Conservation (phyloP, 1,140 invertebrate genomes). For the Hydropsyche tenuis region DNA sequence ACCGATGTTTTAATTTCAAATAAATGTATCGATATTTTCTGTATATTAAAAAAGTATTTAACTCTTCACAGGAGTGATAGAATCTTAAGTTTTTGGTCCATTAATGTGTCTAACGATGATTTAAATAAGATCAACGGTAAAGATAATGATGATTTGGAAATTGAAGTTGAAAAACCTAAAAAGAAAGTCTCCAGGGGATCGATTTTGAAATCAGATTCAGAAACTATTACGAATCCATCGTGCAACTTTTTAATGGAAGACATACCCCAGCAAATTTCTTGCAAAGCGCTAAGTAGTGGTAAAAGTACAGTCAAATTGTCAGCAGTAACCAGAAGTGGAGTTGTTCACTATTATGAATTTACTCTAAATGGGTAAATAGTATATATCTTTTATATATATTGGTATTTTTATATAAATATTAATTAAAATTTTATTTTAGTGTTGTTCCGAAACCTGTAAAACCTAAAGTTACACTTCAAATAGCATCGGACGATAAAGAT, state of each 20-base stretch:
- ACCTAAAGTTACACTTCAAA: slow-evolving; percentile 73
- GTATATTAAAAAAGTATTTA: slow-evolving; percentile 3
- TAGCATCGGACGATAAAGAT: slow-evolving; percentile 64
- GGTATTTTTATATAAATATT: background rate
- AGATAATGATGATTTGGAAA: slow-evolving; percentile 27
- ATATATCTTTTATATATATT: slow-evolving; percentile 14
- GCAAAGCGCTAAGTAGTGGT: slow-evolving; percentile 58
- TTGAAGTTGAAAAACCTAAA: slow-evolving; percentile 50
- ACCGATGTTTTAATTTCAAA: background rate
- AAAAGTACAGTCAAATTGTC: slow-evolving; percentile 62
- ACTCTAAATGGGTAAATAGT: slow-evolving; percentile 75
- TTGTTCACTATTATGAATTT: slow-evolving; percentile 78
- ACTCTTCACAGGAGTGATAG: slow-evolving; percentile 57
- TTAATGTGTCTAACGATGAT: slow-evolving; percentile 54
- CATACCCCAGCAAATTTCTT: slow-evolving; percentile 65
- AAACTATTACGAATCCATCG: slow-evolving; percentile 53
- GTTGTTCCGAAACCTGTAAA: slow-evolving; percentile 73
- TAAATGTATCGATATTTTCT: slow-evolving; percentile 3
- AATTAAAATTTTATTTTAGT: slow-evolving; percentile 53
- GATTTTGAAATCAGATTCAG: slow-evolving; percentile 49
- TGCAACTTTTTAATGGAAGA: slow-evolving; percentile 73
- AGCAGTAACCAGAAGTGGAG: slow-evolving; percentile 75
- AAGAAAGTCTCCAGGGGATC: slow-evolving; percentile 42
- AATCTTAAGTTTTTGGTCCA: slow-evolving; percentile 60
- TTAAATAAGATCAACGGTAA: slow-evolving; percentile 53